These are phyloP conservation scores for Bugula neritina DNA, from an alignment of 2,888 invertebrate species.

Conservation along the genomic window DNA sequence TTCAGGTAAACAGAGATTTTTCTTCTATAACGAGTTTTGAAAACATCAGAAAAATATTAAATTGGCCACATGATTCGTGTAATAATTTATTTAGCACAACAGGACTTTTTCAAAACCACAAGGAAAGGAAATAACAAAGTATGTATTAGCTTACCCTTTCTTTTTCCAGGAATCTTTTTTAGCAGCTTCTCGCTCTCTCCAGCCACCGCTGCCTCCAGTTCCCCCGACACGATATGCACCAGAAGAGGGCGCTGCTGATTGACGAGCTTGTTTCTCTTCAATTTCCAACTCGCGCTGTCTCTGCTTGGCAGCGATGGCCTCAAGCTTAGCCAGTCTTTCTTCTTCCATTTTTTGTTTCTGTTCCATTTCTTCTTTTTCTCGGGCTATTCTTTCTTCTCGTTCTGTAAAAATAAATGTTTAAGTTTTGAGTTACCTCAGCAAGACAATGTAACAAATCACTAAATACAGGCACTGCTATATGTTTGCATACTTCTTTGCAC, in stretches of 20 bases:
- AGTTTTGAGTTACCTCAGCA: too few species aligned
- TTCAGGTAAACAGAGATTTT: too few species aligned
- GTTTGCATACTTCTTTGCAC: neutral
- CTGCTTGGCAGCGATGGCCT: constrained; percentile 47
- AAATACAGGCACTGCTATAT: too few species aligned
- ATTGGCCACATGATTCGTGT: too few species aligned
- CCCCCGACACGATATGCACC: constrained; percentile 5
- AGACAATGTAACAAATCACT: neutral
- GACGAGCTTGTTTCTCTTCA: constrained; percentile 38
- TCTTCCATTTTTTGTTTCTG: constrained; percentile 43
- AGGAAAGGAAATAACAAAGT: too few species aligned
- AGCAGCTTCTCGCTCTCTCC: constrained; percentile 45
- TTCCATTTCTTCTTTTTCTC: constrained; percentile 41
- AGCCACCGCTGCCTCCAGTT: constrained; percentile 34
- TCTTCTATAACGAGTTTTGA: too few species aligned
- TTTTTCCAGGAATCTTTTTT: constrained; percentile 41
- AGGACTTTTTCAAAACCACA: too few species aligned
- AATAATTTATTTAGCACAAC: too few species aligned
- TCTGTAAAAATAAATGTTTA: constrained; percentile 39
- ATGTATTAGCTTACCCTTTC: neutral
- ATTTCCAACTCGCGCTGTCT: constrained; percentile 45
- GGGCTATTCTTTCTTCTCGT: constrained; percentile 45
- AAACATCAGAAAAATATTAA: too few species aligned
- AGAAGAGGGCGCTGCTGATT: constrained; percentile 14
- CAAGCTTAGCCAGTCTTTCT: constrained; percentile 42